Evolutionary conservation across 2,888 invertebrate genomes (phyloP).

Genomic region (Smittia sp.): DNA sequence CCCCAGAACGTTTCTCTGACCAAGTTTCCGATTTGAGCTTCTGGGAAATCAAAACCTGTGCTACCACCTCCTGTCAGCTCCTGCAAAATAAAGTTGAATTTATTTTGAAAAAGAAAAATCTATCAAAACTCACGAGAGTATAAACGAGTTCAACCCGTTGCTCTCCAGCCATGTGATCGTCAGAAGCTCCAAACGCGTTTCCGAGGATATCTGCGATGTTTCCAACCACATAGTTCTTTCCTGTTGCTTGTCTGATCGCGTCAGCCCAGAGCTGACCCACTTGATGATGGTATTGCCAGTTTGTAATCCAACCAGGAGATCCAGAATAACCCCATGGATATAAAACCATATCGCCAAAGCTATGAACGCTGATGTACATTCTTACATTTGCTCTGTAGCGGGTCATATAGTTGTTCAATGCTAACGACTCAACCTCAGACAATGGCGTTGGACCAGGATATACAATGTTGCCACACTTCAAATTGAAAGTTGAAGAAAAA

Average conservation of each 20-base stretch:
- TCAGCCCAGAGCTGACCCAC: conserved; percentile 44
- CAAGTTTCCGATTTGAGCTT: conserved; percentile 44
- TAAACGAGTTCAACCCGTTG: conserved; percentile 56
- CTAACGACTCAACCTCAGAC: conserved; percentile 42
- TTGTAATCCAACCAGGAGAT: conserved; percentile 8
- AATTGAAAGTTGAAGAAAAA: no score
- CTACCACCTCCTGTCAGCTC: conserved; percentile 57
- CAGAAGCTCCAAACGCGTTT: conserved; percentile 59
- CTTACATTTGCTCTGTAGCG: conserved; percentile 51
- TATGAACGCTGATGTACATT: conserved; percentile 52
- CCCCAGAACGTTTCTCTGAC: conserved; percentile 39
- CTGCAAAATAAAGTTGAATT: no score
- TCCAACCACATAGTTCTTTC: conserved; percentile 55
- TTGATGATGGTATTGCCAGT: conserved; percentile 36
- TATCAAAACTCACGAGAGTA: no score
- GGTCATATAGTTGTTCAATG: neutral
- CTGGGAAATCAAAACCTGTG: conserved; percentile 57
- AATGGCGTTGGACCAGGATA: conserved; percentile 62
- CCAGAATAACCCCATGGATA: conserved; percentile 53
- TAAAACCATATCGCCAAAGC: conserved; percentile 53
- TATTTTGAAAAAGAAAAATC: no score
- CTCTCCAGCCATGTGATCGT: conserved; percentile 58
- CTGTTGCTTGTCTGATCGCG: conserved; percentile 50
- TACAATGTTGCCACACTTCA: conserved; percentile 60
- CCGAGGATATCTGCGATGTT: conserved; percentile 53